A percentile compares a stretch with the other conserved stretches of the same genome.
Conservation (phyloP, 1,140 invertebrate species). For the Drosophila sproati region DNA sequence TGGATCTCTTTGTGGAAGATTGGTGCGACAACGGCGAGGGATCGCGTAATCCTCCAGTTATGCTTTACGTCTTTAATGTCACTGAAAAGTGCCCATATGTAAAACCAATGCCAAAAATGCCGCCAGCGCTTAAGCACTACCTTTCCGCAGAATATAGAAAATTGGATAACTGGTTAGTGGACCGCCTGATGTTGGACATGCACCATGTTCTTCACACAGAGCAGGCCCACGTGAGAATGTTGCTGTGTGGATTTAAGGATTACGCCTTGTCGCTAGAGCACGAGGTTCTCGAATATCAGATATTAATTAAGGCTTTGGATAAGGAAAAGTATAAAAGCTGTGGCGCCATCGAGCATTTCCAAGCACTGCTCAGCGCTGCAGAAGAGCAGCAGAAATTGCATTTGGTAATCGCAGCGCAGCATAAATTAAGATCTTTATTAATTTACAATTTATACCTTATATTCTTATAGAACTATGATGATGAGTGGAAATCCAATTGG, state of each 20-base stretch:
- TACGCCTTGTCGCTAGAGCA: slow-evolving; percentile 58
- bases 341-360: slow-evolving; percentile 42
- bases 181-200: slow-evolving; percentile 36
- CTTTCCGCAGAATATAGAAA: neutral
- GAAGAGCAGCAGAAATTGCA: slow-evolving; percentile 15
- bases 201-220: slow-evolving; percentile 58
- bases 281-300: slow-evolving; percentile 31
- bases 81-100: slow-evolving; percentile 8
- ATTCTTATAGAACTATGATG: slow-evolving; percentile 18
- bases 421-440: neutral
- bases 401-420: slow-evolving; percentile 24
- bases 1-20: slow-evolving; percentile 64
- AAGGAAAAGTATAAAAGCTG: slow-evolving; percentile 13
- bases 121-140: slow-evolving; percentile 25
- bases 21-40: slow-evolving; percentile 61
- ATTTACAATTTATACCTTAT: neutral
- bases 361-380: neutral
- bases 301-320: slow-evolving; percentile 11
- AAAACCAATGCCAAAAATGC: slow-evolving; percentile 6
- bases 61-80: slow-evolving; percentile 57
- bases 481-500: slow-evolving; percentile 35
- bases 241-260: slow-evolving; percentile 53
- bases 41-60: slow-evolving; percentile 53
- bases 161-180: slow-evolving; percentile 26
- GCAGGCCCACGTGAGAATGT: slow-evolving; percentile 31